These are phyloP conservation scores for Brachionus rubens DNA, from an alignment of 1,140 invertebrate species.

Conservation along the genomic window DNA sequence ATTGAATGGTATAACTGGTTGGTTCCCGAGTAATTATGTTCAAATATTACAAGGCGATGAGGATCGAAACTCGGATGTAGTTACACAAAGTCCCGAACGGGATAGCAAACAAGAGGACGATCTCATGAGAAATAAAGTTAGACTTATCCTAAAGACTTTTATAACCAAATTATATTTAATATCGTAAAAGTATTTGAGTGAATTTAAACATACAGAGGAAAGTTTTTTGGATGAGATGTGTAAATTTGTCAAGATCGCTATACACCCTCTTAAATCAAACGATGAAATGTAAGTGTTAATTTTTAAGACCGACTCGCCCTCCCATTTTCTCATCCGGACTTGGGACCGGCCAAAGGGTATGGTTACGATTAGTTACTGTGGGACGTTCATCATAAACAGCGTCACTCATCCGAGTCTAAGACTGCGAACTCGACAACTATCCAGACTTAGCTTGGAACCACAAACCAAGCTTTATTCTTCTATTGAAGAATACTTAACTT, in stretches of 20 bases:
- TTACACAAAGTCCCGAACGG: neutral
- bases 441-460: too few species aligned
- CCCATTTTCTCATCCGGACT: too few species aligned
- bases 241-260: conserved; percentile 39
- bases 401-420: too few species aligned
- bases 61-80: too few species aligned
- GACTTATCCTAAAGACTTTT: neutral
- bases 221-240: conserved; percentile 40
- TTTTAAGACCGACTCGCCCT: too few species aligned
- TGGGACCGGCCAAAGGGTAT: too few species aligned
- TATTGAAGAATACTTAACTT: too few species aligned
- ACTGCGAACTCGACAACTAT: too few species aligned
- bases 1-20: conserved; percentile 85
- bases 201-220: conserved; percentile 8
- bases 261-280: conserved; percentile 14
- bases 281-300: conserved; percentile 44
- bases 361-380: too few species aligned
- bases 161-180: neutral
- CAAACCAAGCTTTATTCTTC: too few species aligned
- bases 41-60: neutral
- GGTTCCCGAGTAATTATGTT: conserved; percentile 97
- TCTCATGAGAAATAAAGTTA: neutral
- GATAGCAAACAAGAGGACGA: neutral
- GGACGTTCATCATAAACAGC: too few species aligned
- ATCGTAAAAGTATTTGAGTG: conserved; percentile 11